phyloP scores from a whole-genome alignment of 2,797 vertebrate species.

The Meriones psammophilus region DNA sequence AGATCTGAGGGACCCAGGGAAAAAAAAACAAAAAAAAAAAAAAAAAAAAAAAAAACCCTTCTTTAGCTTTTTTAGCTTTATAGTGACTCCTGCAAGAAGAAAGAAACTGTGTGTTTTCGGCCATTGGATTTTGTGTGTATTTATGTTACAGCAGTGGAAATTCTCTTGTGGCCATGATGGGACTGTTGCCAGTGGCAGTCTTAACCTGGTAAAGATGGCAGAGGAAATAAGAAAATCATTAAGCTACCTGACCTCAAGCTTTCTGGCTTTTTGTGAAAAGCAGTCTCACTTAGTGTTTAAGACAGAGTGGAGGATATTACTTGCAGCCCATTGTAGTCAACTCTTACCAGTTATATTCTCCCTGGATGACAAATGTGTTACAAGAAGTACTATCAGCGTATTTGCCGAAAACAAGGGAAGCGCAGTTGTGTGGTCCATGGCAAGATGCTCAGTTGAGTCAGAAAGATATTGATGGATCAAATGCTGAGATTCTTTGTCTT shows the following conservation, averaged over 20 bases:
- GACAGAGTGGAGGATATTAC: background rate
- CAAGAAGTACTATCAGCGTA: background rate
- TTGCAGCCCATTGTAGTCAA: constrained; percentile 24
- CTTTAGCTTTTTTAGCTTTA: constrained; percentile 47
- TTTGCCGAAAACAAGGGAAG: constrained; percentile 39
- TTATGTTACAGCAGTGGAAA: background rate
- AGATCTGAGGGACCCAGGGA: background rate
- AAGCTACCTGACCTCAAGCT: background rate
- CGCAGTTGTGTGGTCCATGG: background rate
- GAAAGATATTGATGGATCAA: constrained; percentile 6
- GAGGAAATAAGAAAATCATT: background rate
- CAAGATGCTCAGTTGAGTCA: background rate
- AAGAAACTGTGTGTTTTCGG: background rate
- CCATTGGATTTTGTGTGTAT: background rate
- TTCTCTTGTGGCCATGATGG: background rate
- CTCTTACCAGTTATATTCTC: background rate
- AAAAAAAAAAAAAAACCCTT: background rate
- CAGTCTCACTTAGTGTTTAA: constrained; percentile 23
- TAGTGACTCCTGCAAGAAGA: background rate
- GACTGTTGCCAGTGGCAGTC: background rate
- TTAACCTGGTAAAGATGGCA: background rate
- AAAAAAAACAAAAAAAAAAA: background rate
- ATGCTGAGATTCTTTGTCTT: background rate
- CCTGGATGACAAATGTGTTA: background rate
- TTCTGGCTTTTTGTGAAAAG: constrained; percentile 23